Evolutionary conservation across 2,888 invertebrate species (phyloP).

Genomic region (Lithodes maja): DNA sequence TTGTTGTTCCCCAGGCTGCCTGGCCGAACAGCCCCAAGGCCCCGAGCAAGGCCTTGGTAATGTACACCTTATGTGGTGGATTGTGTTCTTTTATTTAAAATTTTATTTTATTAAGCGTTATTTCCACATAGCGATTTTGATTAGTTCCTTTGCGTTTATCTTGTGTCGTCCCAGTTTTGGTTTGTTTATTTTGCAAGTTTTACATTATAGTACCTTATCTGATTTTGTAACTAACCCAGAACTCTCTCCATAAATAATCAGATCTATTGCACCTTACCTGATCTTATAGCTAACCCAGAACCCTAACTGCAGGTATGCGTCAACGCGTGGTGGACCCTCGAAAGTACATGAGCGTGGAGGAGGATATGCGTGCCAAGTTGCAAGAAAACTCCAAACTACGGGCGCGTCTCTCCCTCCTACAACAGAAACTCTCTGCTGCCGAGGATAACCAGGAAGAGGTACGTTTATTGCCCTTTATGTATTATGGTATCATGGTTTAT

Average conservation of each 20-base stretch:
- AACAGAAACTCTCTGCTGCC: slow-evolving; percentile 46
- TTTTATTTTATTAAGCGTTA: too few relatives aligned
- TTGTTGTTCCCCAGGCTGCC: too few relatives aligned
- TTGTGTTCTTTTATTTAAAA: too few relatives aligned
- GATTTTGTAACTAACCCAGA: neutral
- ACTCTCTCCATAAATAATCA: neutral
- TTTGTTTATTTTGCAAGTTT: neutral
- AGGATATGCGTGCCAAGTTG: slow-evolving; percentile 9
- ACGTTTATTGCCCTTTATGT: neutral
- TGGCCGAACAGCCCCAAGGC: too few relatives aligned
- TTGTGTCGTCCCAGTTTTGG: too few relatives aligned
- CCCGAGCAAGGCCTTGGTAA: too few relatives aligned
- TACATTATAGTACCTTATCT: neutral
- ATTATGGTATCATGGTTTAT: neutral
- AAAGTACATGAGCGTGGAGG: slow-evolving; percentile 42
- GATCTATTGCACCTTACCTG: too few relatives aligned
- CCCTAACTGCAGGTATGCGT: slow-evolving; percentile 41
- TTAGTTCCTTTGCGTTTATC: too few relatives aligned
- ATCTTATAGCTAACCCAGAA: too few relatives aligned
- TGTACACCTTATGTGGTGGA: too few relatives aligned
- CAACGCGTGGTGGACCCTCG: slow-evolving; percentile 57
- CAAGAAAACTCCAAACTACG: neutral
- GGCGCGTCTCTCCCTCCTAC: slow-evolving; percentile 15
- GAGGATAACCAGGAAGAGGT: slow-evolving; percentile 57
- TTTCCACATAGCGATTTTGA: too few relatives aligned